Percentiles rank a stretch among this genome's conserved stretches.
phyloP scores from a whole-genome alignment of 1,140 invertebrate species.

The Micrasema minimum region DNA sequence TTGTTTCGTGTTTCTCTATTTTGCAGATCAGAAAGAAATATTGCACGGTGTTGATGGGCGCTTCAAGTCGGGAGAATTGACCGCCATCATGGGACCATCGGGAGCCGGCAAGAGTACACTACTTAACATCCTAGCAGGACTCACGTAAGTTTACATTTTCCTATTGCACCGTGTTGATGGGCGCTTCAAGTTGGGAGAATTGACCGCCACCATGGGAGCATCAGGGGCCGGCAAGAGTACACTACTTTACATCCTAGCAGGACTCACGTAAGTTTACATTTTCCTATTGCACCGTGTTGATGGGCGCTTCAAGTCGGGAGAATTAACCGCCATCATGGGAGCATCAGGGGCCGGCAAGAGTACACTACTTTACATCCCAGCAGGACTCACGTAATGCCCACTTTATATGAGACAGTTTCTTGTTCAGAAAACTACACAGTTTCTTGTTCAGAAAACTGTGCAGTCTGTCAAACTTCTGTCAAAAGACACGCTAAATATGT shows the following conservation, averaged over 20 bases:
- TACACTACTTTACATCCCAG: conserved; percentile 80
- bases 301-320: conserved; percentile 74
- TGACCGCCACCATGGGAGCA: conserved; percentile 86
- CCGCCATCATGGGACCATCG: conserved; percentile 87
- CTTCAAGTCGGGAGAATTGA: conserved; percentile 76
- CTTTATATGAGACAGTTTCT: too few species aligned
- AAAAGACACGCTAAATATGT: too few species aligned
- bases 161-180: conserved; percentile 72
- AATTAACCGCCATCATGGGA: conserved; percentile 84
- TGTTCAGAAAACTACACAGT: too few species aligned
- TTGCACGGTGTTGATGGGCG: conserved; percentile 71
- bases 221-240: conserved; percentile 90
- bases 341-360: conserved; percentile 90
- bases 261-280: conserved; percentile 72
- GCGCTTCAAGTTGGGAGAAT: conserved; percentile 73
- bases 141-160: conserved; percentile 68
- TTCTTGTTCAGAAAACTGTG: too few species aligned
- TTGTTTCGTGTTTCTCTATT: conserved; percentile 52
- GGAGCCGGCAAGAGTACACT: conserved; percentile 89
- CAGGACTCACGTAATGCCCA: conserved; percentile 80
- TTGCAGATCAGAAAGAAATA: conserved; percentile 70
- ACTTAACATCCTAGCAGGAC: conserved; percentile 80
- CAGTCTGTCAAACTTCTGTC: too few species aligned
- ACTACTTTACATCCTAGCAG: conserved; percentile 79
- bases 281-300: conserved; percentile 69